Percentiles rank a stretch among this genome's conserved stretches.
Evolutionary conservation across 2,113 vertebrate species (phyloP).

Genomic region (Scomber japonicus): DNA sequence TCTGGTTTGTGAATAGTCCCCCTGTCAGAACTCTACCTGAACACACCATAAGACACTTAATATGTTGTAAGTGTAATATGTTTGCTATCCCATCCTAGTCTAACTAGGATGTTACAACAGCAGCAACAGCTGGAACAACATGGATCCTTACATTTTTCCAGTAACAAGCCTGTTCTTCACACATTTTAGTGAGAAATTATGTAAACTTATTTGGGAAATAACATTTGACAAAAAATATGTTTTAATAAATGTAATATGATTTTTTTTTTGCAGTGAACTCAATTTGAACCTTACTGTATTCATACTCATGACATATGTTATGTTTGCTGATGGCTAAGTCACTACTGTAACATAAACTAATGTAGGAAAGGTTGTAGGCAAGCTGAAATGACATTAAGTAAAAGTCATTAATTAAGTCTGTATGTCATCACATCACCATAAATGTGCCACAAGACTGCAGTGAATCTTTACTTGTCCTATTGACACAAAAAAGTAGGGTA

Average conservation of each 20-base stretch:
- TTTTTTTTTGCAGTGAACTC: constrained; percentile 44
- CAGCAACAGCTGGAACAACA: neutral
- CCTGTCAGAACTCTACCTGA: no score
- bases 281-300: constrained; percentile 42
- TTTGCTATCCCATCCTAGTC: neutral
- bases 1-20: no score
- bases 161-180: constrained; percentile 17
- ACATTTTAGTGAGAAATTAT: constrained; percentile 3
- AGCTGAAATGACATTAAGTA: constrained; percentile 7
- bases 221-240: constrained; percentile 1
- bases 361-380: no score
- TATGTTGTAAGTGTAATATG: no score
- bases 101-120: neutral
- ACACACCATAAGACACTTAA: no score
- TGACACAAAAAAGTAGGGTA: neutral
- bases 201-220: constrained; percentile 16
- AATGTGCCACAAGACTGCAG: neutral
- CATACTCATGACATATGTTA: constrained; percentile 27
- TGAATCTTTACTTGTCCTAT: neutral
- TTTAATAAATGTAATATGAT: constrained; percentile 13
- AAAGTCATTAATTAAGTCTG: constrained; percentile 24
- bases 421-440: neutral
- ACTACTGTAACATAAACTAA: neutral
- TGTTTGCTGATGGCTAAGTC: constrained; percentile 28
- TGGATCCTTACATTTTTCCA: neutral